Percentiles rank a stretch among this genome's conserved stretches.
Conservation (phyloP, 1,140 invertebrate species). For the Tribolium castaneum region DNA sequence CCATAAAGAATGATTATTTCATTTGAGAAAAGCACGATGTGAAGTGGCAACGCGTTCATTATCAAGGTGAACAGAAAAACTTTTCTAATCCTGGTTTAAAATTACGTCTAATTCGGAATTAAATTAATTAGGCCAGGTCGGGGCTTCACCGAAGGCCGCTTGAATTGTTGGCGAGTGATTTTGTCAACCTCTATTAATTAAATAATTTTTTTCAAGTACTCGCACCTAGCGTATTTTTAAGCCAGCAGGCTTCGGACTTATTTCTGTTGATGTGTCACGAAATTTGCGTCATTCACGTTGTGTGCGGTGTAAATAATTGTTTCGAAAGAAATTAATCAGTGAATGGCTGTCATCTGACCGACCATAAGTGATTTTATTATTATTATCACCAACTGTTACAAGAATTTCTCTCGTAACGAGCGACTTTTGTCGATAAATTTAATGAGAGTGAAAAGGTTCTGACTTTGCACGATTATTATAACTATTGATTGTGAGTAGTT, state of each 20-base stretch:
- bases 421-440: background rate
- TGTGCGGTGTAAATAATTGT: background rate
- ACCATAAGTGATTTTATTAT: background rate
- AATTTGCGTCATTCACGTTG: background rate
- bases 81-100: background rate
- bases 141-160: background rate
- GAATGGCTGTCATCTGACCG: background rate
- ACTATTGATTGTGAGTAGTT: background rate
- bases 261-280: constrained; percentile 23
- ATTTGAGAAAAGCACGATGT: background rate
- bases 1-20: background rate
- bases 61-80: background rate
- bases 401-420: background rate
- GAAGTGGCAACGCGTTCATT: background rate
- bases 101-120: background rate
- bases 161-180: too few species aligned
- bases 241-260: background rate
- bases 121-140: constrained; percentile 9
- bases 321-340: background rate
- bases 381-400: background rate
- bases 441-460: background rate
- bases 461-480: background rate
- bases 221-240: background rate
- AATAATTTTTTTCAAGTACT: too few species aligned
- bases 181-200: too few species aligned